Conservation (phyloP, 2,797 vertebrate genomes). For the Columba guinea region DNA sequence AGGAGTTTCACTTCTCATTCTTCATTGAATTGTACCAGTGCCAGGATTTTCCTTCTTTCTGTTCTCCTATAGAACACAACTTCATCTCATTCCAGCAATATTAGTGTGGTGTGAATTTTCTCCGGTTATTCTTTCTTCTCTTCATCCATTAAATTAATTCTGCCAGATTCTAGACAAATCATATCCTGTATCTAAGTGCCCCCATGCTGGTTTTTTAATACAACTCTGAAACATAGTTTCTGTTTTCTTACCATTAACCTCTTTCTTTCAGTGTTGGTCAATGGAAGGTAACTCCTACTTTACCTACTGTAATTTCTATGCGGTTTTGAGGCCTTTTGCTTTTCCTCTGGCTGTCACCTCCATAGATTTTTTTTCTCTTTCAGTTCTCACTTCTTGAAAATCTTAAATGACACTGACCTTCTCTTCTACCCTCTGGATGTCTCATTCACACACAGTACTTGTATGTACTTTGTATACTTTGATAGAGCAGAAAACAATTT, state of each 20-base stretch:
- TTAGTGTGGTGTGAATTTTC: neutral
- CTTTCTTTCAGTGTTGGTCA: neutral
- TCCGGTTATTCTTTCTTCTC: neutral
- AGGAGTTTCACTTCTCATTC: neutral
- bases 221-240: neutral
- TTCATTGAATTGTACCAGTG: neutral
- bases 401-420: neutral
- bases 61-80: neutral
- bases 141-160: neutral
- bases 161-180: neutral
- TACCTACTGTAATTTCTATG: neutral
- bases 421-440: neutral
- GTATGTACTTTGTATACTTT: neutral
- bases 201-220: neutral
- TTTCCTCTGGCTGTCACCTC: neutral
- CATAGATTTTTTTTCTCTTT: neutral
- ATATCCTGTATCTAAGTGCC: neutral
- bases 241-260: neutral
- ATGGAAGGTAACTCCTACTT: neutral
- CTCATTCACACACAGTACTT: neutral
- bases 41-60: neutral
- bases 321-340: neutral
- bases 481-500: neutral
- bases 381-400: neutral
- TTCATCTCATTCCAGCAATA: neutral